Evolutionary conservation across 23 tunicate species (phyloP).

Genomic region (Phallusia fumigata): DNA sequence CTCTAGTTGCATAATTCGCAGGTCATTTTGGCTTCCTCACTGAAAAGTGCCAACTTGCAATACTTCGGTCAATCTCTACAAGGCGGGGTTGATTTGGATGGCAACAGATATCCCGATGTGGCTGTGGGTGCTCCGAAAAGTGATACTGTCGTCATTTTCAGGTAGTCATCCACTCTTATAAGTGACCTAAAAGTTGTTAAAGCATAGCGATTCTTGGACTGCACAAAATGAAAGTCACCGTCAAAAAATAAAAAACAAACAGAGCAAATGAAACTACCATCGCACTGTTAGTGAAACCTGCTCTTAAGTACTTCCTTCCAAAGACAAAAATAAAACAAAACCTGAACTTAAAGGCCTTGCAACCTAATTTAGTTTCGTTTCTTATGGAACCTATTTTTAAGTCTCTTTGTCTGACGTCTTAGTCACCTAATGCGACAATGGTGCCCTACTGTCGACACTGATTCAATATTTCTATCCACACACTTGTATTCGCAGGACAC

Average conservation of each 20-base stretch:
- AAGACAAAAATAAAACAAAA: no score
- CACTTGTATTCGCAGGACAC: slow-evolving; percentile 36
- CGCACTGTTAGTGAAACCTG: no score
- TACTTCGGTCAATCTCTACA: slow-evolving; percentile 82
- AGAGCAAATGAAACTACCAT: no score
- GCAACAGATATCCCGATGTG: slow-evolving; percentile 71
- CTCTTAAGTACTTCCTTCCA: no score
- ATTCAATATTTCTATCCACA: no score
- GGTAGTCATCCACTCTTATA: slow-evolving; percentile 18
- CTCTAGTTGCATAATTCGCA: not conserved
- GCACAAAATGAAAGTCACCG: no score
- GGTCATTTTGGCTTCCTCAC: slow-evolving; percentile 49
- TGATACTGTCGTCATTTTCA: slow-evolving; percentile 72
- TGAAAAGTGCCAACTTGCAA: slow-evolving; percentile 28
- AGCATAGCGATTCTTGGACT: no score
- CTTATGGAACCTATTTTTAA: not conserved
- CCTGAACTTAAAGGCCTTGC: no score
- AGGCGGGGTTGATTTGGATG: slow-evolving; percentile 75
- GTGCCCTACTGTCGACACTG: no score
- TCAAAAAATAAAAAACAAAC: no score
- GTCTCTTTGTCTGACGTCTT: not conserved
- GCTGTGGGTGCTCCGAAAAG: slow-evolving; percentile 80
- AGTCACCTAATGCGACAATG: not conserved
- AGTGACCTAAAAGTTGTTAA: no score
- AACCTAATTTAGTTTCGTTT: no score